phyloP scores from a whole-genome alignment of 2,888 invertebrate genomes.

The Dyspetes luteomarginatus region DNA sequence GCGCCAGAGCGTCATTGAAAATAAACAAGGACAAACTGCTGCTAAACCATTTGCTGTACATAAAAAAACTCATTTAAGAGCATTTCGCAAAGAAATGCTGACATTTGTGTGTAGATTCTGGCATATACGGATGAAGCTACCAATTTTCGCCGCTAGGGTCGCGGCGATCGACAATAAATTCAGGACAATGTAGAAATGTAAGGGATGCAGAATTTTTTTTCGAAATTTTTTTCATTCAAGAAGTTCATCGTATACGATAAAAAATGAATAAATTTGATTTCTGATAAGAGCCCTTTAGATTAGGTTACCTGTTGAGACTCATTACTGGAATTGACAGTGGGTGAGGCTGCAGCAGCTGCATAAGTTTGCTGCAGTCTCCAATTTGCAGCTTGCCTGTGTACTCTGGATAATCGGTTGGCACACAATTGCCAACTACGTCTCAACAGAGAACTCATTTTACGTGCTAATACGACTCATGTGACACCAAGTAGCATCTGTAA shows the following conservation, averaged over 20 bases:
- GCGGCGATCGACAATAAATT: too few species aligned
- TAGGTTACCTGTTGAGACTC: conserved; percentile 72
- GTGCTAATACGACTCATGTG: conserved; percentile 47
- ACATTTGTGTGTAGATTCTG: too few species aligned
- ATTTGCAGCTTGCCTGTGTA: conserved; percentile 50
- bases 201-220: too few species aligned
- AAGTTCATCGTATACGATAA: conserved; percentile 5
- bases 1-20: too few species aligned
- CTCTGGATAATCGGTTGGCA: conserved; percentile 43
- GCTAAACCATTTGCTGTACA: too few species aligned
- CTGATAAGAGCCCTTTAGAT: too few species aligned
- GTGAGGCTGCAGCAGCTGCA: conserved; percentile 72
- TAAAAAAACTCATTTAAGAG: too few species aligned
- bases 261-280: background rate
- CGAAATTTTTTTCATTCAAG: conserved; percentile 11
- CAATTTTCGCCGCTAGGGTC: too few species aligned
- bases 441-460: conserved; percentile 66
- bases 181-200: too few species aligned
- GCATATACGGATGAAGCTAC: too few species aligned
- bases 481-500: conserved; percentile 54
- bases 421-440: conserved; percentile 62
- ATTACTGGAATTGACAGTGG: conserved; percentile 69
- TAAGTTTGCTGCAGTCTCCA: conserved; percentile 73
- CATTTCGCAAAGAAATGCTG: too few species aligned
- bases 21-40: too few species aligned